Evolutionary conservation across 1,140 invertebrate species (phyloP), one percentile per base, ranked within the genome.

Genomic region (Bombus confusus): DNA sequence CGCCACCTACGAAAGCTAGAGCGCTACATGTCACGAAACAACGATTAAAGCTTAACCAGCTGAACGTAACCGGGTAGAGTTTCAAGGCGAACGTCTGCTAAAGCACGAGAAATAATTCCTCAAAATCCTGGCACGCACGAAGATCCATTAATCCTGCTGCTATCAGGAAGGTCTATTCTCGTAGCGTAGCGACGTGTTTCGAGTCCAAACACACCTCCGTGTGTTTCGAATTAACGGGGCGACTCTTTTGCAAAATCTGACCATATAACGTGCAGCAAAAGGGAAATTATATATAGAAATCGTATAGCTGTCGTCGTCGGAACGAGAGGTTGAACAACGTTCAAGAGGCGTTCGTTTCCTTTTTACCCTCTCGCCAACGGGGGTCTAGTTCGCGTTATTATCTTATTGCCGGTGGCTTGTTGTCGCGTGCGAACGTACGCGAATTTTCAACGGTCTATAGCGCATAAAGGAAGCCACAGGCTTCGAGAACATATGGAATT

Each of bases 401-500:
- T 87, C 68, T 80, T 75, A 86, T 83, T 76, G 71, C 79, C 22
- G 71, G 59, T 10, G 52, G 79, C 37, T 80, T 78, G 81, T 72
- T 71, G 82, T 85, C 75, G 82, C 66, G 43, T 41, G 85, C 82
- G 71, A 85, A 85, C 74, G 43, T 69, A 75, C 76, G 77, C 37
- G 82, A 80, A 87, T 76, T 85, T 80, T 87, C 86, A 79, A 84
- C 86, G 82, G 82, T 75, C 77, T 68, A 31, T 28, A 52, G 57
- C 43, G 64, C 72, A 66, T 79, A 85, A 87, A 84, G 72, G 66
- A 62, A 62, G 9, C 37, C 37, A 37, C 43, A 31, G 75, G n/a
- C 68, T 80, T 52, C 71, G 64, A 66, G 75, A 86, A 68, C 85
- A 84, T 80, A 85, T 78, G 82, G 86, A 85, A 85, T 87, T 75